phyloP scores from a whole-genome alignment of 2,113 vertebrate genomes.

The Ranitomeya imitator region DNA sequence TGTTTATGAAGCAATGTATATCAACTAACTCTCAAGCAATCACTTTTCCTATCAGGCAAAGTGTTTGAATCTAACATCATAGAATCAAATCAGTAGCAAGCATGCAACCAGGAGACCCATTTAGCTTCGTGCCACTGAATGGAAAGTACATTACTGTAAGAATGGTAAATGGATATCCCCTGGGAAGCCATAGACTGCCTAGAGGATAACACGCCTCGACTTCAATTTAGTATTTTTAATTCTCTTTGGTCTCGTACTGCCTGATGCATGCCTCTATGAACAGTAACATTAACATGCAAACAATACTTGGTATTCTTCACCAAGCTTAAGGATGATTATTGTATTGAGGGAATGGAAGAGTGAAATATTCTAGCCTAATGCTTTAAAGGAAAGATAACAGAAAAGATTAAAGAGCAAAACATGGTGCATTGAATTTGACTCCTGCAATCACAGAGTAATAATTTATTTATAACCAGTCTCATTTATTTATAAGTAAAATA shows the following conservation, averaged over 20 bases:
- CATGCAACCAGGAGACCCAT: conserved; percentile 47
- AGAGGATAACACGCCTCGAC: conserved; percentile 48
- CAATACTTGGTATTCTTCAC: conserved; percentile 29
- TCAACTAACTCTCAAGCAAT: conserved; percentile 41
- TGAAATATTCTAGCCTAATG: not conserved
- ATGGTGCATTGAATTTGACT: conserved; percentile 10
- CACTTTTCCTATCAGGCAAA: conserved; percentile 43
- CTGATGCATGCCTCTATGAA: conserved; percentile 25
- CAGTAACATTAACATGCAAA: conserved; percentile 45
- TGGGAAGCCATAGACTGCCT: conserved; percentile 52
- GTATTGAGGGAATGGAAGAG: conserved; percentile 24
- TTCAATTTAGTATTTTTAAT: conserved; percentile 58
- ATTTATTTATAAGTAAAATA: conserved; percentile 7
- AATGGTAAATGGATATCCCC: conserved; percentile 54
- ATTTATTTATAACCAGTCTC: conserved; percentile 27
- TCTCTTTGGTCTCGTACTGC: conserved; percentile 41
- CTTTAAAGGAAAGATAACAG: not conserved
- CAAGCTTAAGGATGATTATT: not conserved
- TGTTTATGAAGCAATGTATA: conserved; percentile 29
- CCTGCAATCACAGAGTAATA: not conserved
- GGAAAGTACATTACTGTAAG: conserved; percentile 54
- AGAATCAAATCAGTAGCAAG: conserved; percentile 52
- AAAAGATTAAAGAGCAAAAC: conserved; percentile 13
- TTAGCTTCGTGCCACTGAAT: conserved; percentile 55
- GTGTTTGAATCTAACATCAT: conserved; percentile 38